phyloP scores from a whole-genome alignment of 2,888 invertebrate genomes.

The Lasioglossum lativentre region DNA sequence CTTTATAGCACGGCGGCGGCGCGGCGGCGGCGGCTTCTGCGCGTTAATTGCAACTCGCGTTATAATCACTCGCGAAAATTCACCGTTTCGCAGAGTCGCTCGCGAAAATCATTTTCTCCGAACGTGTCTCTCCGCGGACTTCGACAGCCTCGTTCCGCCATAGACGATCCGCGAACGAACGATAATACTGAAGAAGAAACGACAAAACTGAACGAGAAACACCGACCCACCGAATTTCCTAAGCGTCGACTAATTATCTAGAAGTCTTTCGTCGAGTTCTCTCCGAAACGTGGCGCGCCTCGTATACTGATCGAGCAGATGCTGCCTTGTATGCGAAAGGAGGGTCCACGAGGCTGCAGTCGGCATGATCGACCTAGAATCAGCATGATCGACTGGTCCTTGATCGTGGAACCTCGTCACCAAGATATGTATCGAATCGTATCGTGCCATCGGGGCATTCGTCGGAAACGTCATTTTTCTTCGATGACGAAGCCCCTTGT shows the following conservation, averaged over 20 bases:
- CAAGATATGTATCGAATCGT: slow-evolving; percentile 60
- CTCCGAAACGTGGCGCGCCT: slow-evolving; percentile 27
- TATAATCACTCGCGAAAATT: background rate
- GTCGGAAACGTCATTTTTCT: background rate
- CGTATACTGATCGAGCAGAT: slow-evolving; percentile 59
- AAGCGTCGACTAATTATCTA: slow-evolving; percentile 16
- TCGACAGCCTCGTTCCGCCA: background rate
- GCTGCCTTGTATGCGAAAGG: background rate
- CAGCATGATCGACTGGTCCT: background rate
- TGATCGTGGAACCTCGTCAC: slow-evolving; percentile 18
- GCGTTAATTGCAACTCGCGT: slow-evolving; percentile 30
- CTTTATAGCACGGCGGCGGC: slow-evolving; percentile 7
- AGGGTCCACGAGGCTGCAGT: background rate
- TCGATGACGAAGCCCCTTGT: background rate
- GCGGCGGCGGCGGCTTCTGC: background rate
- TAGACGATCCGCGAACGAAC: slow-evolving; percentile 1
- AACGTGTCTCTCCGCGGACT: background rate
- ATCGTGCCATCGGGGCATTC: slow-evolving; percentile 24
- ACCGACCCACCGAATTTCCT: slow-evolving; percentile 9
- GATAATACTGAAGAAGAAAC: slow-evolving; percentile 43
- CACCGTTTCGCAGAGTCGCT: no score
- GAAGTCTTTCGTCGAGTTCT: slow-evolving; percentile 27
- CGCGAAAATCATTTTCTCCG: no score
- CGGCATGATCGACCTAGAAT: background rate
- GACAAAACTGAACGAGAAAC: slow-evolving; percentile 23